Evolutionary conservation across 2,888 invertebrate genomes (phyloP), one percentile per base, ranked within the genome.

Genomic region (Drosophila cognata): DNA sequence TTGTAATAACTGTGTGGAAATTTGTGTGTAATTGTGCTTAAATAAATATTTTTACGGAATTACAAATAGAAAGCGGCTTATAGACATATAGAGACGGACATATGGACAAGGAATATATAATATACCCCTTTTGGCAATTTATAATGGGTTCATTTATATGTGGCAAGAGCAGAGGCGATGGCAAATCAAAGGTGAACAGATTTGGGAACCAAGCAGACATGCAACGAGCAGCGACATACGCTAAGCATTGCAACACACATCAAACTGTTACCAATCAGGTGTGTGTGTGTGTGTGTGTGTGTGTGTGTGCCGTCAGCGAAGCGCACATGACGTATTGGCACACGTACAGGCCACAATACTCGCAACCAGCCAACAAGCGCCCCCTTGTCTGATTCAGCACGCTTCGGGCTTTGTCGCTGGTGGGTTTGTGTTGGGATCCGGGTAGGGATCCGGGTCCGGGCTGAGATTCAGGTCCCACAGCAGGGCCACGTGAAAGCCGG

Each of bases 281-380:
- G 21, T 41, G 41, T 11, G n/a, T 38, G 38, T 36, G 11, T 10
- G 33, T 10, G 10, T 11, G 11, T 33, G 13, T 13, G 35, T 35
- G 4, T 46, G 46, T 25, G 46, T 38, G 21, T 29, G 13, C 21
- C 43, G 43, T 57, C 36, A n/a, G 33, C 73, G 81, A 70, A 77
- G 83, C 84, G 74, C 65, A 84, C 84, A 83, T 75, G 88, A 89
- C 70, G 84, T 83, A 84, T 84, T 89, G 89, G 78, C 77, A 88
- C 55, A 65, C 74, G 53, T 64, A 61, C 41, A 63, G 74, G 81
- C 66, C 80, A 71, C 73, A 77, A 59, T 62, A 11, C 36, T 38
- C 60, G 41, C 59, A 66, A 16, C 53, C 53, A 35, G 8, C 53
- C 35, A 53, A 25, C 46, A 8, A 16, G 8, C 46, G 21, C 2